Conservation (phyloP, 1,140 invertebrate genomes). For the Zaprionus ornatus region DNA sequence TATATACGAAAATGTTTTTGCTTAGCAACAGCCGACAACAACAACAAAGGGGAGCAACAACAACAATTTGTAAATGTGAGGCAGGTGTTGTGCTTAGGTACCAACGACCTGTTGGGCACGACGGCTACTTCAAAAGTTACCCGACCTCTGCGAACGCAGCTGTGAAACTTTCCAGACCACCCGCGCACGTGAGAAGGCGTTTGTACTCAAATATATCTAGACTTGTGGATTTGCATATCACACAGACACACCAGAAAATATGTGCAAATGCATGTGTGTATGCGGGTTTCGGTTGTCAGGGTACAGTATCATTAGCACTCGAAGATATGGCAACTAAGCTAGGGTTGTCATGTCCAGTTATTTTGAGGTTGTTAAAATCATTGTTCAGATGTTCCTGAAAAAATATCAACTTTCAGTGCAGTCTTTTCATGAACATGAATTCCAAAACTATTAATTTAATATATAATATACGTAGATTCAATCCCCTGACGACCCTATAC, state of each 20-base stretch:
- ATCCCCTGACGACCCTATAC: no score
- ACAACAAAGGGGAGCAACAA: constrained; percentile 42
- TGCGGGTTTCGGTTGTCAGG: constrained; percentile 11
- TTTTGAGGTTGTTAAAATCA: no score
- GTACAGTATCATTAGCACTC: constrained; percentile 64
- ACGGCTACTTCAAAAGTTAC: constrained; percentile 40
- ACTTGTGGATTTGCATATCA: constrained; percentile 13
- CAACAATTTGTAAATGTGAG: constrained; percentile 10
- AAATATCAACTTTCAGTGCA: no score
- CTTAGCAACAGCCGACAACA: constrained; percentile 54
- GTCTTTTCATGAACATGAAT: no score
- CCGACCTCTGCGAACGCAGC: constrained; percentile 4
- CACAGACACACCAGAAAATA: not conserved
- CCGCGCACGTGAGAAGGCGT: constrained; percentile 34
- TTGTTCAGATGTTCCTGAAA: no score
- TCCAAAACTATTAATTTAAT: no score
- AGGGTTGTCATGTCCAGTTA: not conserved
- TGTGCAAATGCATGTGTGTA: constrained; percentile 1
- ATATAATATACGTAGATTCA: no score
- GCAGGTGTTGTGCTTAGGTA: constrained; percentile 28
- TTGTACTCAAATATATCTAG: constrained; percentile 11
- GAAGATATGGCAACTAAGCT: constrained; percentile 44
- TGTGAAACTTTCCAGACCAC: constrained; percentile 33
- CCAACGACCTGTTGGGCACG: constrained; percentile 35
- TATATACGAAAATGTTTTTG: constrained; percentile 42